phyloP scores from a whole-genome alignment of 2,888 invertebrate species.

The Agapostemon virescens region DNA sequence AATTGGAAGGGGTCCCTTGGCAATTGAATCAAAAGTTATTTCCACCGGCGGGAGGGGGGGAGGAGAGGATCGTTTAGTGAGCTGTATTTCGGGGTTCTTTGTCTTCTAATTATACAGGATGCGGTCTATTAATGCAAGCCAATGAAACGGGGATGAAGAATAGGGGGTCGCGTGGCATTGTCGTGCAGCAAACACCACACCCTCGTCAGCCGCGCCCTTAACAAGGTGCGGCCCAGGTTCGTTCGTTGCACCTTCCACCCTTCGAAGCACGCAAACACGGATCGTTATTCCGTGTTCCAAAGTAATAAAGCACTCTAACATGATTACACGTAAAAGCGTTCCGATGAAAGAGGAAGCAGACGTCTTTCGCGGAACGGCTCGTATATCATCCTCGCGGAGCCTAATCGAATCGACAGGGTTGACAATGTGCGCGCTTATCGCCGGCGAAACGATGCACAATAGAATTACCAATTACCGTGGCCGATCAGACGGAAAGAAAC shows the following conservation, averaged over 20 bases:
- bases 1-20: not conserved
- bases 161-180: slow-evolving; percentile 58
- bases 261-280: slow-evolving; percentile 61
- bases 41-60: not conserved
- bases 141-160: slow-evolving; percentile 54
- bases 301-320: slow-evolving; percentile 60
- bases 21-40: not conserved
- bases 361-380: slow-evolving; percentile 58
- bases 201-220: slow-evolving; percentile 70
- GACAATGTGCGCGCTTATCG: slow-evolving; percentile 13
- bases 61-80: not conserved
- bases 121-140: slow-evolving; percentile 24
- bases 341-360: slow-evolving; percentile 44
- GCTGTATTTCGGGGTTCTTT: not conserved
- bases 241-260: slow-evolving; percentile 69
- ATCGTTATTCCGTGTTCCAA: slow-evolving; percentile 61
- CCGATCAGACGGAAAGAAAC: not conserved
- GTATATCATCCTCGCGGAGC: slow-evolving; percentile 53
- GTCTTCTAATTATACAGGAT: slow-evolving; percentile 32
- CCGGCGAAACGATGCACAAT: slow-evolving; percentile 13
- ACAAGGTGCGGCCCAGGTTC: slow-evolving; percentile 56
- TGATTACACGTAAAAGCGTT: slow-evolving; percentile 58
- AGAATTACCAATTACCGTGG: slow-evolving; percentile 22
- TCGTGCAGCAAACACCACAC: slow-evolving; percentile 66
- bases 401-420: slow-evolving; percentile 43